Percentiles rank a stretch among this genome's conserved stretches.
Evolutionary conservation across 1,140 invertebrate genomes (phyloP).

Genomic region (Nilaparvata lugens): DNA sequence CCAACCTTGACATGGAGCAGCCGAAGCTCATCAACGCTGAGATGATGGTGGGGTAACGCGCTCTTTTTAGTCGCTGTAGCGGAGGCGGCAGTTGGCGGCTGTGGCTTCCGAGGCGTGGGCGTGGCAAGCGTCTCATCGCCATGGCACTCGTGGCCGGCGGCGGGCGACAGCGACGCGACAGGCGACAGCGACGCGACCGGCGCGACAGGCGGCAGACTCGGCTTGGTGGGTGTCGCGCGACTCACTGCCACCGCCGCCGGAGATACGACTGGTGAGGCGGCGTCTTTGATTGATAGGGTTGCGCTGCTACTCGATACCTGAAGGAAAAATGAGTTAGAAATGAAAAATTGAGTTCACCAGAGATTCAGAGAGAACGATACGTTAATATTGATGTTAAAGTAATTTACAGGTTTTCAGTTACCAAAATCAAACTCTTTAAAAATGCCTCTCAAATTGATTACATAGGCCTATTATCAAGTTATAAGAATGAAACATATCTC

Average conservation of each 20-base stretch:
- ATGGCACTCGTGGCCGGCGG: constrained; percentile 48
- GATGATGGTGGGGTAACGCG: constrained; percentile 46
- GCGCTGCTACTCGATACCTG: background rate
- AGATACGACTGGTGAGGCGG: too few relatives aligned
- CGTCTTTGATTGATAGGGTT: background rate
- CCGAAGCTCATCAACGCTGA: constrained; percentile 50
- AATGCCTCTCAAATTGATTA: too few relatives aligned
- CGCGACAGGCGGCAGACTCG: constrained; percentile 34
- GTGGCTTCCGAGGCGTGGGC: constrained; percentile 26
- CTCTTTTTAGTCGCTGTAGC: constrained; percentile 33
- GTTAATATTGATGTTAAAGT: too few relatives aligned
- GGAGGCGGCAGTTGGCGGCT: constrained; percentile 24
- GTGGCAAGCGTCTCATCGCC: constrained; percentile 38
- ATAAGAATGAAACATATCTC: too few relatives aligned
- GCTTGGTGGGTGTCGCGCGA: constrained; percentile 21
- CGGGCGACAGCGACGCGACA: constrained; percentile 37
- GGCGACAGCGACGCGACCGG: constrained; percentile 34
- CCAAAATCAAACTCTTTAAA: too few relatives aligned
- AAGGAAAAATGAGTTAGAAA: too few relatives aligned
- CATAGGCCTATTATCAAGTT: too few relatives aligned
- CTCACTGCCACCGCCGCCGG: background rate
- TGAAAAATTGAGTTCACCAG: too few relatives aligned
- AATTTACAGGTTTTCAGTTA: too few relatives aligned
- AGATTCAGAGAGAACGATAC: too few relatives aligned
- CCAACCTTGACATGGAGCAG: constrained; percentile 48